Percentiles rank a stretch among this genome's conserved stretches.
Conservation (phyloP, 2,888 invertebrate species). For the Candidula unifasciata region DNA sequence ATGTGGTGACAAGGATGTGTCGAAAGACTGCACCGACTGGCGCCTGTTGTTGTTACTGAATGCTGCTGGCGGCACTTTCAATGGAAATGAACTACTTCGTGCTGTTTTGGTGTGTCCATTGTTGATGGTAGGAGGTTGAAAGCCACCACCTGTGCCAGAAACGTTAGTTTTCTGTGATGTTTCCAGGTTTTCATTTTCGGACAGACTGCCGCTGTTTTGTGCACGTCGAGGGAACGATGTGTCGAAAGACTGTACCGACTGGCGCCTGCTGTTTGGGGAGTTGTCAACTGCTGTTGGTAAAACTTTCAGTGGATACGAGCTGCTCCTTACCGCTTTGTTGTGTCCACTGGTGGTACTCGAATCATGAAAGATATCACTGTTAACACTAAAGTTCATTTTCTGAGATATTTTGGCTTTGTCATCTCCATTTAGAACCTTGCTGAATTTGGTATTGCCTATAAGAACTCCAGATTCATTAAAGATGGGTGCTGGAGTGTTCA, state of each 20-base stretch:
- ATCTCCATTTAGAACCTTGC: too few relatives aligned
- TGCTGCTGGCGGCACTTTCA: background rate
- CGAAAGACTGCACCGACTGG: background rate
- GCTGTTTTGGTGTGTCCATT: background rate
- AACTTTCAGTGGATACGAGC: background rate
- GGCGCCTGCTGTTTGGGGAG: background rate
- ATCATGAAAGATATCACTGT: background rate
- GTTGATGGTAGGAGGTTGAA: background rate
- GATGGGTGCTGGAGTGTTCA: background rate
- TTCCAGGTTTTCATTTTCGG: background rate
- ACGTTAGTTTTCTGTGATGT: background rate
- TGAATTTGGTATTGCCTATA: background rate
- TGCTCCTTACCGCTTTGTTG: background rate
- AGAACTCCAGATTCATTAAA: background rate
- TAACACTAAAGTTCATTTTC: background rate
- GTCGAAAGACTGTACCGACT: background rate
- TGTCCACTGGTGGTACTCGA: background rate
- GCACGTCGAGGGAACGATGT: too few relatives aligned
- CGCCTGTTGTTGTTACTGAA: background rate
- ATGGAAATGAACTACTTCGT: constrained; percentile 6
- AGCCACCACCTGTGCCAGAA: background rate
- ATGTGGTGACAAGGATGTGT: background rate
- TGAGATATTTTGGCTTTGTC: background rate
- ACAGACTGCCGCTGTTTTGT: too few relatives aligned
- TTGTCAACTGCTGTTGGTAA: background rate